These are phyloP conservation scores for Rhabditoides inermis DNA, from an alignment of 2,888 invertebrate species.

Conservation along the genomic window DNA sequence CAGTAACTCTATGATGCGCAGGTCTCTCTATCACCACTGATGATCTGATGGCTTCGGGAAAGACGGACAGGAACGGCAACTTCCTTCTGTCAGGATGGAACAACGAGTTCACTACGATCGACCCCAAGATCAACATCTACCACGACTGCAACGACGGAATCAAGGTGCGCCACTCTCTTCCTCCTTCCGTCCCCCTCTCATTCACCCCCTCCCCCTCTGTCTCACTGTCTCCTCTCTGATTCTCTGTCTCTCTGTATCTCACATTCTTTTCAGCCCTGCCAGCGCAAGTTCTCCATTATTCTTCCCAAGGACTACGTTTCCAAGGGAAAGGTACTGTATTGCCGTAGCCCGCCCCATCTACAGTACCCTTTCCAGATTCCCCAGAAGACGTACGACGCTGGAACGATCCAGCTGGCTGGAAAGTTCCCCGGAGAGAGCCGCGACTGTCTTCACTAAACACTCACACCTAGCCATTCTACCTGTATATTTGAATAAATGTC, in stretches of 20 bases:
- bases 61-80: conserved; percentile 2
- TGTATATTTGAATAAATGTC: too few relatives aligned
- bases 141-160: too few relatives aligned
- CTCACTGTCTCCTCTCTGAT: too few relatives aligned
- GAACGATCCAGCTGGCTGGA: conserved; percentile 15
- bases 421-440: conserved; percentile 15
- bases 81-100: too few relatives aligned
- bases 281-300: conserved; percentile 20
- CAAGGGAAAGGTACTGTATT: conserved; percentile 9
- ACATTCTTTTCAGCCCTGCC: conserved; percentile 18
- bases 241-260: too few relatives aligned
- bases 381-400: conserved; percentile 16
- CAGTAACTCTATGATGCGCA: too few relatives aligned
- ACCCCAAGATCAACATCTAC: conserved; percentile 17
- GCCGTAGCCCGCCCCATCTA: too few relatives aligned
- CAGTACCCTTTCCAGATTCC: conserved; percentile 8
- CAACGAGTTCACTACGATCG: conserved; percentile 20
- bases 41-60: conserved; percentile 6
- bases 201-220: too few relatives aligned
- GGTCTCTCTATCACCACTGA: conserved; percentile 5
- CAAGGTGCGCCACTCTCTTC: too few relatives aligned
- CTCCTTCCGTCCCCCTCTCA: too few relatives aligned
- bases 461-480: too few relatives aligned
- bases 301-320: conserved; percentile 21
- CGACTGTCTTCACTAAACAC: conserved; percentile 15